These are phyloP conservation scores for Cryptoblepharus egeriae DNA, from an alignment of 2,797 vertebrate species.

Conservation along the genomic window DNA sequence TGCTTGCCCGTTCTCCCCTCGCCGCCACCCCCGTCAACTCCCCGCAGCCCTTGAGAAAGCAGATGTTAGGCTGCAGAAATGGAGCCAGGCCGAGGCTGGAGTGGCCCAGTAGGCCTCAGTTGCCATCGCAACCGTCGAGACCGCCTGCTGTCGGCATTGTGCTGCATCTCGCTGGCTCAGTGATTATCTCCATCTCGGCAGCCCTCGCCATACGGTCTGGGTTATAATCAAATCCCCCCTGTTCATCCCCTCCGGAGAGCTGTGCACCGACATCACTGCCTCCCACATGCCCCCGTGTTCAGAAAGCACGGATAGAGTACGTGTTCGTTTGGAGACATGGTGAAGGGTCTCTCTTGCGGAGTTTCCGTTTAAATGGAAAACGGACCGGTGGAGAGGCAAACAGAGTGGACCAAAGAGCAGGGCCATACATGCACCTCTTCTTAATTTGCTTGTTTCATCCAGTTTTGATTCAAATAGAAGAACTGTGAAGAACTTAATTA, in stretches of 20 bases:
- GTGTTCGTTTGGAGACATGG: conserved; percentile 18
- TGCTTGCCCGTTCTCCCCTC: conserved; percentile 62
- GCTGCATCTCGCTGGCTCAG: conserved; percentile 76
- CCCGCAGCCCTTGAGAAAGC: conserved; percentile 78
- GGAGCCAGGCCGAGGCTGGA: conserved; percentile 66
- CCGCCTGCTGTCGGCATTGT: conserved; percentile 73
- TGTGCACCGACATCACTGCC: background rate
- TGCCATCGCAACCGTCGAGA: conserved; percentile 78
- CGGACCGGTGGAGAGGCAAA: background rate
- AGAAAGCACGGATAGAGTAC: conserved; percentile 7
- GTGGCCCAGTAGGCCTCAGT: conserved; percentile 79
- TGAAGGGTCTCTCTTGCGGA: background rate
- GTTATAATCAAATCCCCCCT: conserved; percentile 72
- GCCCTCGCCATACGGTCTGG: conserved; percentile 74
- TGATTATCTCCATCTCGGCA: conserved; percentile 78
- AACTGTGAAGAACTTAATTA: background rate
- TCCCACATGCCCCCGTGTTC: conserved; percentile 7
- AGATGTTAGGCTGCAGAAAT: conserved; percentile 79
- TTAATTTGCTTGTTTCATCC: background rate
- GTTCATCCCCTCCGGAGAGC: conserved; percentile 39
- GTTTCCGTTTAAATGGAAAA: background rate
- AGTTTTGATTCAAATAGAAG: background rate
- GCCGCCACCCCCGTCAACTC: conserved; percentile 73
- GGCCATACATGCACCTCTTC: background rate
- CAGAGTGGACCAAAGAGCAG: background rate